A percentile compares a stretch with the other conserved stretches of the same genome.
These are phyloP conservation scores for Ispidina lecontei DNA, from an alignment of 2,797 vertebrate genomes.

Conservation along the genomic window DNA sequence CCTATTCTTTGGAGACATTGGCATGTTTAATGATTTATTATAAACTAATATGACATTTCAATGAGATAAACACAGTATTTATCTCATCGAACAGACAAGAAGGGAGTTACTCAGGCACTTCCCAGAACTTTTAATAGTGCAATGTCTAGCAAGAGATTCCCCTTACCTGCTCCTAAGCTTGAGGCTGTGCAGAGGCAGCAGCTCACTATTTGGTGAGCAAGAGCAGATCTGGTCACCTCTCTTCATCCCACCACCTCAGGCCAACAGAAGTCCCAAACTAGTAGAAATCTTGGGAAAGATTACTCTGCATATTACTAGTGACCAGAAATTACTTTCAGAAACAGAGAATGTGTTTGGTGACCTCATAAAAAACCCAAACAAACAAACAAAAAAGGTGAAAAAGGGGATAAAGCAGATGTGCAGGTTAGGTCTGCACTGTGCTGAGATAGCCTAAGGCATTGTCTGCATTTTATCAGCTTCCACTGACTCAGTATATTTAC, in stretches of 20 bases:
- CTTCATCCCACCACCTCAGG: not conserved
- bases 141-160: not conserved
- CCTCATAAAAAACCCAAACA: not conserved
- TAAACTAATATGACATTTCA: slow-evolving; percentile 11
- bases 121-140: slow-evolving; percentile 13
- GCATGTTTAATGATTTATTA: slow-evolving; percentile 42
- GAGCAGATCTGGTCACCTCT: not conserved
- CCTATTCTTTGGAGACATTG: not conserved
- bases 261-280: slow-evolving; percentile 4
- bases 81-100: not conserved
- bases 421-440: slow-evolving; percentile 40
- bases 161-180: fast-evolving
- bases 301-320: slow-evolving; percentile 58
- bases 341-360: slow-evolving; percentile 62
- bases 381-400: not conserved
- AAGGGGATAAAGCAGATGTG: slow-evolving; percentile 42
- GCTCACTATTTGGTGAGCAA: fast-evolving
- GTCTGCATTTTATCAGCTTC: slow-evolving; percentile 53
- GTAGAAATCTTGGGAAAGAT: slow-evolving; percentile 51
- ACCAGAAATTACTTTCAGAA: slow-evolving; percentile 74
- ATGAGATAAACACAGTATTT: slow-evolving; percentile 24
- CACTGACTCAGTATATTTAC: slow-evolving; percentile 47
- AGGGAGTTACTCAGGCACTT: not conserved
- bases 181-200: fast-evolving
- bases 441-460: slow-evolving; percentile 51